Percentiles rank a stretch among this genome's conserved stretches.
phyloP scores from a whole-genome alignment of 1,140 invertebrate species.

The Neodiprion pinetum region DNA sequence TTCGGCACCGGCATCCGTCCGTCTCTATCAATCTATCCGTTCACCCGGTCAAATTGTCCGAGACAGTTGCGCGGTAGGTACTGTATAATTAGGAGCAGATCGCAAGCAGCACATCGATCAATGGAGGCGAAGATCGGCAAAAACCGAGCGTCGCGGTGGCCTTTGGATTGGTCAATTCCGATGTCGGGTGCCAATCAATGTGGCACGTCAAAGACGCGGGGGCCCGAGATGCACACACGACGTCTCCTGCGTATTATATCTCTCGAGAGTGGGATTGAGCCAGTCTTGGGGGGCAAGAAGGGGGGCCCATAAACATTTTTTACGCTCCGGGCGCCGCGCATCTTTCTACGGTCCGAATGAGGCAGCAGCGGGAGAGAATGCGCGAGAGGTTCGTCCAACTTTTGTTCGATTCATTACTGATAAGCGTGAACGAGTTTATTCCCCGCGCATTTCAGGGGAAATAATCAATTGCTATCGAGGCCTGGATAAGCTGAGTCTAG shows the following conservation, averaged over 20 bases:
- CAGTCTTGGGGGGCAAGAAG: background rate
- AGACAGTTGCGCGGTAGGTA: no score
- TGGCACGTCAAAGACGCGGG: background rate
- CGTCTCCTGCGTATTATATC: background rate
- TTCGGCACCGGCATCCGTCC: no score
- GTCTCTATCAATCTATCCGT: no score
- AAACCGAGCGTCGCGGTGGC: background rate
- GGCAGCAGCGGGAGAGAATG: background rate
- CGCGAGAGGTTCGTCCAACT: background rate
- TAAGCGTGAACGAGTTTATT: background rate
- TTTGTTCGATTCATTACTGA: background rate
- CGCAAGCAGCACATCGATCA: background rate
- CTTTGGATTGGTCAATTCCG: slow-evolving; percentile 1
- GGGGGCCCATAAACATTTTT: background rate
- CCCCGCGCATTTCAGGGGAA: background rate
- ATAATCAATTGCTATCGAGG: background rate
- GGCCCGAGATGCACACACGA: background rate
- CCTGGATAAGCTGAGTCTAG: background rate
- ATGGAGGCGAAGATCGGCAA: background rate
- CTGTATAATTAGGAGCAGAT: no score
- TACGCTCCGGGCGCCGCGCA: background rate
- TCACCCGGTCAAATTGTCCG: no score
- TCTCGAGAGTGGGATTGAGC: background rate
- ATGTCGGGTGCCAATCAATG: background rate
- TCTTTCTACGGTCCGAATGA: background rate